Conservation (phyloP, 1,140 invertebrate species). For the Gryon sp. region DNA sequence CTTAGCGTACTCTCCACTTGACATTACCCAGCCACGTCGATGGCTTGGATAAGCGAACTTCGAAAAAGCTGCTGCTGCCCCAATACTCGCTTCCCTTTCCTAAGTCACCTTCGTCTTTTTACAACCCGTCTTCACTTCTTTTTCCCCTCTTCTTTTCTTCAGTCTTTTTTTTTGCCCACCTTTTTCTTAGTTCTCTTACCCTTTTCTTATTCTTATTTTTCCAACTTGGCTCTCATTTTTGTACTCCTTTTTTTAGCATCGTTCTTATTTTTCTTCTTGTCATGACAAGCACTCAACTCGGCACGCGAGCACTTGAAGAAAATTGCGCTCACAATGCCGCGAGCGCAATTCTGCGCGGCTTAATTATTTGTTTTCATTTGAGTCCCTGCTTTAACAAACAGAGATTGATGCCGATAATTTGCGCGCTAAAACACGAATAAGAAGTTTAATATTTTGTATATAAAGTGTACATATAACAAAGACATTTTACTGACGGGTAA, state of each 20-base stretch:
- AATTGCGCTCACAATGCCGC: slow-evolving; percentile 43
- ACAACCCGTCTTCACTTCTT: slow-evolving; percentile 1
- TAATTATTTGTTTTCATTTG: slow-evolving; percentile 52
- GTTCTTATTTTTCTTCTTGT: slow-evolving; percentile 54
- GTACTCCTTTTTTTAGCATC: slow-evolving; percentile 13
- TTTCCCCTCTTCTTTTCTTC: neutral
- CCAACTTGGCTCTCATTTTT: slow-evolving; percentile 5
- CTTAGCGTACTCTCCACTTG: slow-evolving; percentile 50
- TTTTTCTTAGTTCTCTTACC: slow-evolving; percentile 11
- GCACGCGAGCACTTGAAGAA: slow-evolving; percentile 47
- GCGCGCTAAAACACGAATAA: neutral
- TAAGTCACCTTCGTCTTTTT: slow-evolving; percentile 17
- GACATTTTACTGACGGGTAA: neutral
- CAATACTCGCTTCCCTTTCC: slow-evolving; percentile 25
- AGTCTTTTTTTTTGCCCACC: neutral
- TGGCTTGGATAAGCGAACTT: slow-evolving; percentile 49
- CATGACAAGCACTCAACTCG: slow-evolving; percentile 49
- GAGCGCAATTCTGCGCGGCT: slow-evolving; percentile 16
- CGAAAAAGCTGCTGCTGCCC: slow-evolving; percentile 25
- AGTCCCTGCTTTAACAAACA: slow-evolving; percentile 14
- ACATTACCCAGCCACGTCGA: slow-evolving; percentile 48
- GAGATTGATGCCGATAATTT: slow-evolving; percentile 15
- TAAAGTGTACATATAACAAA: slow-evolving; percentile 18
- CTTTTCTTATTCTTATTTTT: neutral
- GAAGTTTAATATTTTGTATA: slow-evolving; percentile 1